Evolutionary conservation across 2,113 vertebrate species (phyloP), one percentile per base, ranked within the genome.

Genomic region (Vidua macroura): DNA sequence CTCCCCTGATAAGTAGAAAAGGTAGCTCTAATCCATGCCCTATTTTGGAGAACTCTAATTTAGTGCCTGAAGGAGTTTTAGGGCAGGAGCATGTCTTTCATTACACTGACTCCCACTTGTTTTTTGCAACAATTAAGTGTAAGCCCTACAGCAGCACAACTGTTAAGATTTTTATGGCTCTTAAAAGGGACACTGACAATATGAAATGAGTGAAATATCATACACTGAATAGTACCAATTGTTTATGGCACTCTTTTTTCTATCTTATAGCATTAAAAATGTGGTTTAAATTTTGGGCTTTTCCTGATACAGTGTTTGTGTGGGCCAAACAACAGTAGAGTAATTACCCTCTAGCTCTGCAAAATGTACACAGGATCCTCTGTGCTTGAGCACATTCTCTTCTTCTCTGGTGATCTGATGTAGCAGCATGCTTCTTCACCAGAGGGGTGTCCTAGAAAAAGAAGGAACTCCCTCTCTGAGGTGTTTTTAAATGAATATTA

Each of bases 381-480:
- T 87, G 24, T 89, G 86, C 62, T 87, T 1, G 0, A 91, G 69
- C 44, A 86, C 52, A 86, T 46, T 95, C 83, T 86, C 39, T 83
- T 79, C 90, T 95, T 93, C 96, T 96, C 93, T 94, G 43, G 93
- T 95, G 89, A 96, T 92, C 93, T 97, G 87, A 93, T 79, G 70
- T 95, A 91, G 91, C 94, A 95, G 81, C 95, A 85, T 90, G 81
- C n/a, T 51, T 87, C 95, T 96, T 95, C 94, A 95, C 91, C 87
- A 93, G 95, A 95, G 94, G 94, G 44, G 73, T 95, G 93, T 92
- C 96, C 96, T 97, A 96, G 96, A 97, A 97, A 96, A 96, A 44
- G 63, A 90, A 95, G 93, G 91, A 95, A 85, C 91, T 96, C 86
- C 81, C 49, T 94, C 89, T 89, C 91, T 87, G 86, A 95, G 93